Evolutionary conservation across 2,113 vertebrate genomes (phyloP).

Genomic region (Toxotes chatareus): DNA sequence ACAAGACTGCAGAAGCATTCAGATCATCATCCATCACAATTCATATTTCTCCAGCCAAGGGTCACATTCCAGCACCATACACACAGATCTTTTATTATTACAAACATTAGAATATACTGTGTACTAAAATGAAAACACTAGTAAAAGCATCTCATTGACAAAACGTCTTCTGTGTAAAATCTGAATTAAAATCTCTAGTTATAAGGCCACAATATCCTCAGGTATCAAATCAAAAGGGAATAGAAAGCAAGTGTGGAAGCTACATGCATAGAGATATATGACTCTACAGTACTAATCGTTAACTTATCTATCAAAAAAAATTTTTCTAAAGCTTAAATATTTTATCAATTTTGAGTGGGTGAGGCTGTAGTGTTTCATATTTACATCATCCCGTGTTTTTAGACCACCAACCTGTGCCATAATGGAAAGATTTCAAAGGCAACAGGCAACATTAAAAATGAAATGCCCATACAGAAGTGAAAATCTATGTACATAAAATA

Average conservation of each 20-base stretch:
- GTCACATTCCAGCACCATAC: constrained; percentile 35
- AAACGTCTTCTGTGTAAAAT: constrained; percentile 41
- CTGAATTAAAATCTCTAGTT: constrained; percentile 34
- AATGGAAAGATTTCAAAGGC: constrained; percentile 5
- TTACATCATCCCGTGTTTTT: constrained; percentile 47
- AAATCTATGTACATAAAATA: constrained; percentile 55
- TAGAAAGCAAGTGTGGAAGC: constrained; percentile 3
- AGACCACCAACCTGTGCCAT: constrained; percentile 4
- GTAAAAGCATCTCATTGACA: constrained; percentile 39
- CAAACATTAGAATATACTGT: constrained; percentile 62
- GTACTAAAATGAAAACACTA: constrained; percentile 60
- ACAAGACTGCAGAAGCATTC: constrained; percentile 25
- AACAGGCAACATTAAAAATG: background rate
- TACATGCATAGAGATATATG: constrained; percentile 40
- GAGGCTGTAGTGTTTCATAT: constrained; percentile 49
- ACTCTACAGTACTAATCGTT: constrained; percentile 45
- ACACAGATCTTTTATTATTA: constrained; percentile 53
- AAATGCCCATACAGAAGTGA: constrained; percentile 58
- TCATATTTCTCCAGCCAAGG: background rate
- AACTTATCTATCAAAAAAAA: constrained; percentile 50
- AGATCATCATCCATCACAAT: constrained; percentile 34
- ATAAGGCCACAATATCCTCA: constrained; percentile 33
- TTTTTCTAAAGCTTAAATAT: constrained; percentile 38
- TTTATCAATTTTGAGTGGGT: constrained; percentile 30
- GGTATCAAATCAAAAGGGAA: constrained; percentile 45